Percentiles rank a stretch among this genome's conserved stretches.
These are phyloP conservation scores for Macrochelys suwanniensis DNA, from an alignment of 2,797 vertebrate species.

Conservation along the genomic window DNA sequence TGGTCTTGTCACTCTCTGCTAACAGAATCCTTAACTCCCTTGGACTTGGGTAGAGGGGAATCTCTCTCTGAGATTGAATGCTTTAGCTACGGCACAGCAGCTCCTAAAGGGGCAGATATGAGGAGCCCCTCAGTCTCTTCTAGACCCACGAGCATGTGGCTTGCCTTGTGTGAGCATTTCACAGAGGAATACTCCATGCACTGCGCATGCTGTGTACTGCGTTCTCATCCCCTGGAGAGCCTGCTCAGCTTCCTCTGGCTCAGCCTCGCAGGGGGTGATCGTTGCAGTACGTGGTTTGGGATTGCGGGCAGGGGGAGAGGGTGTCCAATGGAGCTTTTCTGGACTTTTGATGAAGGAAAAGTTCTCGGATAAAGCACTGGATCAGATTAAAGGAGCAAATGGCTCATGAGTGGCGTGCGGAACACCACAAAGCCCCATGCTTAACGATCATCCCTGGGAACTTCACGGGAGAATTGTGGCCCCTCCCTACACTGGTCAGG, in stretches of 20 bases:
- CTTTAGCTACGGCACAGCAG: neutral
- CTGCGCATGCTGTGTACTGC: no score
- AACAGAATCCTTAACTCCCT: fast-evolving
- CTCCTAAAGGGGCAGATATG: neutral
- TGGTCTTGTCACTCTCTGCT: neutral
- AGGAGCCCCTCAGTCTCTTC: fast-evolving
- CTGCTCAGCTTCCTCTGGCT: no score
- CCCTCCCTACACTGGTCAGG: neutral
- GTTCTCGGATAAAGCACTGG: neutral
- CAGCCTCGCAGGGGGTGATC: neutral
- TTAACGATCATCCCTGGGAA: neutral
- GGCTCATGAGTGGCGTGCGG: fast-evolving
- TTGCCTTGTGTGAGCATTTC: neutral
- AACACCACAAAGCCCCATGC: neutral
- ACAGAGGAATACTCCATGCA: neutral
- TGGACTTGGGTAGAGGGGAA: fast-evolving
- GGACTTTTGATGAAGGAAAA: neutral
- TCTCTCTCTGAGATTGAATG: neutral
- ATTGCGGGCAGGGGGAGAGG: neutral
- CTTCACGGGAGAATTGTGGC: neutral
- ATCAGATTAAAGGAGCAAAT: neutral
- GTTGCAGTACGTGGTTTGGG: neutral
- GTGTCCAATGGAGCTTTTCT: neutral
- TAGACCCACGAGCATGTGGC: fast-evolving
- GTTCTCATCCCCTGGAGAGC: no score